These are phyloP conservation scores for Drosophila siamana DNA, from an alignment of 2,888 invertebrate species.

Conservation along the genomic window DNA sequence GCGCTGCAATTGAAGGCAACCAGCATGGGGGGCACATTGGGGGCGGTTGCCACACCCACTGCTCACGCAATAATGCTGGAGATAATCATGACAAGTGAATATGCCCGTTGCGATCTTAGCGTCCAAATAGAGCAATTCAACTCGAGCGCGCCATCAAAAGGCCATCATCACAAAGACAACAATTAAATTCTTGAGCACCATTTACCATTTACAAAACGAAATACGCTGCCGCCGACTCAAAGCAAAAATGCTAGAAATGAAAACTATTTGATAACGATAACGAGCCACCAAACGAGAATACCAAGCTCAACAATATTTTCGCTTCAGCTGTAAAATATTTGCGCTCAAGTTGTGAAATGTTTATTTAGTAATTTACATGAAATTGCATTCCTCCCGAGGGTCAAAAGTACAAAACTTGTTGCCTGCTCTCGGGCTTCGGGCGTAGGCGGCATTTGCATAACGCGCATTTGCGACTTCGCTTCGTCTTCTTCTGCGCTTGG, in stretches of 20 bases:
- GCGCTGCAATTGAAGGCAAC: slow-evolving; percentile 61
- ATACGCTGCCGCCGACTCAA: background rate
- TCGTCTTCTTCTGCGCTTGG: slow-evolving; percentile 13
- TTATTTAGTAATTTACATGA: slow-evolving; percentile 40
- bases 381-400: slow-evolving; percentile 39
- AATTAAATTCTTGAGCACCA: background rate
- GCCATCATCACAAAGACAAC: slow-evolving; percentile 1
- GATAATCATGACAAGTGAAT: slow-evolving; percentile 68
- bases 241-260: background rate
- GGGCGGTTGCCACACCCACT: slow-evolving; percentile 48
- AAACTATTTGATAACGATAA: slow-evolving; percentile 10
- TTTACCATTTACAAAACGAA: background rate
- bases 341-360: background rate
- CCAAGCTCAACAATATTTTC: background rate
- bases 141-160: slow-evolving; percentile 8
- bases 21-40: slow-evolving; percentile 8
- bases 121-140: slow-evolving; percentile 34
- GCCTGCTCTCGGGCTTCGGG: slow-evolving; percentile 54
- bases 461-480: slow-evolving; percentile 7
- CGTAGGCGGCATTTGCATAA: slow-evolving; percentile 34
- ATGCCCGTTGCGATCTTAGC: background rate
- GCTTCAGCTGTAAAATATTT: background rate
- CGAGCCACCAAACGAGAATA: background rate
- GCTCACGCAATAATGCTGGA: slow-evolving; percentile 51
- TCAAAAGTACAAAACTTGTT: slow-evolving; percentile 47